phyloP scores from a whole-genome alignment of 2,888 invertebrate genomes.

The Magallana nippona region DNA sequence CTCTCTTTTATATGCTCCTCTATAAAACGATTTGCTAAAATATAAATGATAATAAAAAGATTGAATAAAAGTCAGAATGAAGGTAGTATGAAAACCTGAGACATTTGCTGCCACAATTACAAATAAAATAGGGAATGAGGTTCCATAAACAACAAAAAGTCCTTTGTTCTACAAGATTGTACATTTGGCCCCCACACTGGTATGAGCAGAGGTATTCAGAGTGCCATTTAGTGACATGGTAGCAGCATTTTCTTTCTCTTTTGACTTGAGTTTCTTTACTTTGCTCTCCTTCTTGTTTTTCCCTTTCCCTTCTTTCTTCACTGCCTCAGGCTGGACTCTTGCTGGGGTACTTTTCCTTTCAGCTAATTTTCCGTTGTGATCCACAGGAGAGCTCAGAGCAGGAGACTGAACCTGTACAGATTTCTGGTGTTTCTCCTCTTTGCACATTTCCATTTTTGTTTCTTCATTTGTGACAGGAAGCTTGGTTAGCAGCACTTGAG shows the following conservation, averaged over 20 bases:
- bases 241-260: constrained; percentile 17
- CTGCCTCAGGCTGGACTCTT: constrained; percentile 7
- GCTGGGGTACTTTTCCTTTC: neutral
- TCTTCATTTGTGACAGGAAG: neutral
- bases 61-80: too few species aligned
- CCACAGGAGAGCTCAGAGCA: constrained; percentile 5
- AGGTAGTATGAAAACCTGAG: neutral
- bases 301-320: constrained; percentile 12
- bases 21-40: too few species aligned
- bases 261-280: constrained; percentile 17
- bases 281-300: constrained; percentile 29
- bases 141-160: neutral
- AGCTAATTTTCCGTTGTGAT: neutral
- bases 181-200: constrained; percentile 32
- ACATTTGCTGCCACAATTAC: neutral
- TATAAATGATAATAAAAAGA: too few species aligned
- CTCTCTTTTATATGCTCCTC: too few species aligned
- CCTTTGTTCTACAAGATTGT: constrained; percentile 1
- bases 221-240: constrained; percentile 19
- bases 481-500: neutral
- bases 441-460: neutral
- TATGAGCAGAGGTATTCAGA: constrained; percentile 35
- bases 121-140: neutral
- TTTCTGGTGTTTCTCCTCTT: neutral
- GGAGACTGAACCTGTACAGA: neutral